These are phyloP conservation scores for Hirudo medicinalis DNA, from an alignment of 1,140 invertebrate species.

Conservation along the genomic window DNA sequence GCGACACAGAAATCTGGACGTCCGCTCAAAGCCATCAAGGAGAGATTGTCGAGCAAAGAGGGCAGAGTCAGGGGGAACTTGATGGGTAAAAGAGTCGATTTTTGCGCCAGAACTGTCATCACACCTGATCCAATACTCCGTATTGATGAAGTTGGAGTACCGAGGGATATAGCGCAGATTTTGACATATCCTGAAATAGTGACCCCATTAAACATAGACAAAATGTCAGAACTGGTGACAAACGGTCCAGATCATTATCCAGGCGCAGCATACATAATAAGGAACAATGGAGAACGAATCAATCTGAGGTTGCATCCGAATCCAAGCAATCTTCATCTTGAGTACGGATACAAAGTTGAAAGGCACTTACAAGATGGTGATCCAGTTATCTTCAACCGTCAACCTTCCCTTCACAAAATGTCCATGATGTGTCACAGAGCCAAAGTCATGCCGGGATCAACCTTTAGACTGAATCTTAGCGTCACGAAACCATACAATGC, in stretches of 20 bases:
- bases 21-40: constrained; percentile 91
- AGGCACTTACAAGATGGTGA: constrained; percentile 94
- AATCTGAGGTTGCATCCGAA: constrained; percentile 93
- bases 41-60: constrained; percentile 68
- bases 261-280: constrained; percentile 95
- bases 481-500: constrained; percentile 99
- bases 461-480: constrained; percentile 86
- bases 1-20: constrained; percentile 98
- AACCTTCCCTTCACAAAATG: constrained; percentile 99
- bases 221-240: constrained; percentile 89
- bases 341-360: constrained; percentile 96
- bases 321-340: constrained; percentile 90
- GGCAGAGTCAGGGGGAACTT: constrained; percentile 94
- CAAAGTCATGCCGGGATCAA: constrained; percentile 90
- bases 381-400: constrained; percentile 96
- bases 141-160: constrained; percentile 94
- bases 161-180: constrained; percentile 93
- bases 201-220: constrained; percentile 95
- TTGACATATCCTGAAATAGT: constrained; percentile 99
- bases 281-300: constrained; percentile 93
- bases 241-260: constrained; percentile 96
- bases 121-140: constrained; percentile 93
- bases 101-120: constrained; percentile 97
- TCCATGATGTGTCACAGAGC: constrained; percentile 99
- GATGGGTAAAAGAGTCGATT: constrained; percentile 99